Evolutionary conservation across 35 echinoderm and acorn worm genomes (phyloP).

Genomic region (Apostichopus californicus): DNA sequence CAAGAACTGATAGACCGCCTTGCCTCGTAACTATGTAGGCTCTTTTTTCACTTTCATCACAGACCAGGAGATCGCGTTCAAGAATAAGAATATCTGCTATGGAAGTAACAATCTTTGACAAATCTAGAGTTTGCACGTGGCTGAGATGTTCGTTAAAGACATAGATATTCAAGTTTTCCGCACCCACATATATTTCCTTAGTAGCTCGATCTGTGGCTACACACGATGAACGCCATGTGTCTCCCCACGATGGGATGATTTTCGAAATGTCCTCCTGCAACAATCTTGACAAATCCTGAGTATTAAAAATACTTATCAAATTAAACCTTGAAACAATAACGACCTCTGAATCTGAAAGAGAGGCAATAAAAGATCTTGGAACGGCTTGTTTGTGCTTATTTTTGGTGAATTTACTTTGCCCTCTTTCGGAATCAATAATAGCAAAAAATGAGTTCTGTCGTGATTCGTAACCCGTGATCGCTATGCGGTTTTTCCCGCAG

Average conservation of each 20-base stretch:
- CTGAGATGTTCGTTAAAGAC: neutral
- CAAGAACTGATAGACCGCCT: neutral
- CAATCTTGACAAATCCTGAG: neutral
- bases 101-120: neutral
- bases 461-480: neutral
- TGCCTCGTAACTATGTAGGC: neutral
- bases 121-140: neutral
- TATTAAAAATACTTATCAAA: neutral
- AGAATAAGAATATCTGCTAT: neutral
- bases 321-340: neutral
- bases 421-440: neutral
- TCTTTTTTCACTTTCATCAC: neutral
- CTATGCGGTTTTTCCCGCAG: neutral
- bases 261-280: neutral
- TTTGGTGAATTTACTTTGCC: too few relatives aligned
- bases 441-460: neutral
- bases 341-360: neutral
- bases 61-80: neutral
- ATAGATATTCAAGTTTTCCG: neutral
- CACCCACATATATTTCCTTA: neutral
- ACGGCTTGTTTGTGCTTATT: neutral
- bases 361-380: too few relatives aligned
- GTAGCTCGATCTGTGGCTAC: too few relatives aligned
- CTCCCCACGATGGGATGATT: neutral
- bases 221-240: too few relatives aligned